phyloP scores from a whole-genome alignment of 2,888 invertebrate genomes.

The Byasa hedistus region DNA sequence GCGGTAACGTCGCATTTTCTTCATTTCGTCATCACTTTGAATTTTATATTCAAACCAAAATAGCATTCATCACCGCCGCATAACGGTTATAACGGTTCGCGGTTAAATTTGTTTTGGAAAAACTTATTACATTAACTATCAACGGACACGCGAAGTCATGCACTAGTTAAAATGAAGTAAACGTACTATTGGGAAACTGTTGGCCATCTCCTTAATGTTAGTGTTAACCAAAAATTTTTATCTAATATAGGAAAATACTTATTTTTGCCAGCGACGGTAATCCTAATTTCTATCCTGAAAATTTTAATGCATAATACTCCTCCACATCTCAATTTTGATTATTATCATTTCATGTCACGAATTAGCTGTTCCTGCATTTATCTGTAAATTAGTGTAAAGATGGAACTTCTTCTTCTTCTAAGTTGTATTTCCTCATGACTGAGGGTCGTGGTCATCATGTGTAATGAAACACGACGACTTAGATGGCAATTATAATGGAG shows the following conservation, averaged over 20 bases:
- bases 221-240: background rate
- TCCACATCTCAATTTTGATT: too few relatives aligned
- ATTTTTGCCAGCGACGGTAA: background rate
- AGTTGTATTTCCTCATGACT: too few relatives aligned
- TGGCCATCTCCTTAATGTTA: background rate
- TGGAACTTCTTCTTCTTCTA: too few relatives aligned
- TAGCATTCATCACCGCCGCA: background rate
- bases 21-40: conserved; percentile 12
- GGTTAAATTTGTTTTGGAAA: conserved; percentile 9
- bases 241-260: background rate
- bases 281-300: background rate
- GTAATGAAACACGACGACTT: too few relatives aligned
- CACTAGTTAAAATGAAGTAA: conserved; percentile 16
- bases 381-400: too few relatives aligned
- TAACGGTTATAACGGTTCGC: background rate
- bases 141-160: conserved; percentile 19
- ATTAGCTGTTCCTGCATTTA: too few relatives aligned
- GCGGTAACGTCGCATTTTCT: conserved; percentile 16
- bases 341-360: too few relatives aligned
- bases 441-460: too few relatives aligned
- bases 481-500: too few relatives aligned
- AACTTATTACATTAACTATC: conserved; percentile 10
- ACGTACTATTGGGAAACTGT: background rate
- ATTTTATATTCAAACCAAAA: background rate
- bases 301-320: too few relatives aligned